Evolutionary conservation across 1,140 invertebrate species (phyloP), one percentile per base, ranked within the genome.

Genomic region (Drusus annulatus): DNA sequence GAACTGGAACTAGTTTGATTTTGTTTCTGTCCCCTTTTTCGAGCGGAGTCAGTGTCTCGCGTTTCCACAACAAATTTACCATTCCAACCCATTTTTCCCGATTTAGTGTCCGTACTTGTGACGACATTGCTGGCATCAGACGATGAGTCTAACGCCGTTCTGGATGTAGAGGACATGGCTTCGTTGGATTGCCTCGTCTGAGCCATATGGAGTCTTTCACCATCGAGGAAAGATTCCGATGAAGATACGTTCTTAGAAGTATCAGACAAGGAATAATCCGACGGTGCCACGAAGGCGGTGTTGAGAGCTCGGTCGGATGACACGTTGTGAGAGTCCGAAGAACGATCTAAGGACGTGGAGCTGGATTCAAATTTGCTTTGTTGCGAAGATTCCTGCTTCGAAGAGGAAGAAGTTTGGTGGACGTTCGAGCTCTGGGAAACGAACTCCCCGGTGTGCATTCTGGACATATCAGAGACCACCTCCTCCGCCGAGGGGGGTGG

Each of bases 401-500:
- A 87, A 8, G 87, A 86, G 56, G 89, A 89, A 58, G 89, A 90
- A 4, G 88, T 87, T 78, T 88, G 84, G 80, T 88, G 86, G 28
- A 85, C 69, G 31, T 86, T 81, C 54, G 88, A 87, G 62, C 80
- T 86, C 7, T 36, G 23, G 5, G 89, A 89, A 6, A 90, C 86
- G 82, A 87, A 90, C 63, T 89, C 89, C 65, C 89, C 89, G 7
- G 86, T 87, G 10, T 82, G 87, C 2, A 86, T 85, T 80, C 87
- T 86, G 36, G 87, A 84, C 88, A 90, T 90, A 81, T 90, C 89
- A 63, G 86, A 88, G 56, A 89, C 85, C 28, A 88, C 83, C 84
- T 86, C 86, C 82, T 87, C 86, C 28, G 85, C 85, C 73, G 86
- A 84, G 83, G 85, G n/a, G 85, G 62, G 81, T 85, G 78, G 88